Evolutionary conservation across 2,797 vertebrate genomes (phyloP).

Genomic region (Cheirogaleus major): DNA sequence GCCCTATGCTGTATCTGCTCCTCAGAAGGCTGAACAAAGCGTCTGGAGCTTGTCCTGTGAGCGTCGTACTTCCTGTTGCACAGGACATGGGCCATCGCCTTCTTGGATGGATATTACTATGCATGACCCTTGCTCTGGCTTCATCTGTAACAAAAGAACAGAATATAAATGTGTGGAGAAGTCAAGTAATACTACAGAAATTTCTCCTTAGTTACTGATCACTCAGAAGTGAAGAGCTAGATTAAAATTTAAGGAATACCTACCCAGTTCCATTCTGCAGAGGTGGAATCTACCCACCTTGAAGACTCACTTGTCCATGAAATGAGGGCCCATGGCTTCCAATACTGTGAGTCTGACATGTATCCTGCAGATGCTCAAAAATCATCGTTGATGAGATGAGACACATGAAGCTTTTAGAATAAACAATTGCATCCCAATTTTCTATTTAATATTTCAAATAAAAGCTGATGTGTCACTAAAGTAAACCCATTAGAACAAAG

Average conservation of each 20-base stretch:
- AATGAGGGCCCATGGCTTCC: not conserved
- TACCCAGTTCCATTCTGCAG: not conserved
- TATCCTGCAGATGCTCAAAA: not conserved
- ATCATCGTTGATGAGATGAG: not conserved
- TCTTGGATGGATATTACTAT: not conserved
- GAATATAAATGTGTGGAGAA: not conserved
- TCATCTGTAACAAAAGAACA: not conserved
- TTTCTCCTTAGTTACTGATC: too few relatives aligned
- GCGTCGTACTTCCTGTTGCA: not conserved
- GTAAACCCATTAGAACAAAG: not conserved
- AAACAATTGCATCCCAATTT: not conserved
- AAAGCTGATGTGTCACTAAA: not conserved
- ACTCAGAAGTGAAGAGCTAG: not conserved
- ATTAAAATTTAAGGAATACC: not conserved
- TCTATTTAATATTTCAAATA: not conserved
- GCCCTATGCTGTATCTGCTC: too few relatives aligned
- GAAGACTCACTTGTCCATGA: not conserved
- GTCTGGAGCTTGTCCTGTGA: accelerated
- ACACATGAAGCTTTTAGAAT: not conserved
- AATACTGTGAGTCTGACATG: not conserved
- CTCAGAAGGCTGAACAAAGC: not conserved
- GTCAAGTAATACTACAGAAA: not conserved
- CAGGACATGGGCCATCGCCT: not conserved
- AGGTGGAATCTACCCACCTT: not conserved
- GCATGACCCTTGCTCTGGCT: not conserved